A percentile compares a stretch with the other conserved stretches of the same genome.
Conservation (phyloP, 2,888 invertebrate species). For the Lottia scabra region DNA sequence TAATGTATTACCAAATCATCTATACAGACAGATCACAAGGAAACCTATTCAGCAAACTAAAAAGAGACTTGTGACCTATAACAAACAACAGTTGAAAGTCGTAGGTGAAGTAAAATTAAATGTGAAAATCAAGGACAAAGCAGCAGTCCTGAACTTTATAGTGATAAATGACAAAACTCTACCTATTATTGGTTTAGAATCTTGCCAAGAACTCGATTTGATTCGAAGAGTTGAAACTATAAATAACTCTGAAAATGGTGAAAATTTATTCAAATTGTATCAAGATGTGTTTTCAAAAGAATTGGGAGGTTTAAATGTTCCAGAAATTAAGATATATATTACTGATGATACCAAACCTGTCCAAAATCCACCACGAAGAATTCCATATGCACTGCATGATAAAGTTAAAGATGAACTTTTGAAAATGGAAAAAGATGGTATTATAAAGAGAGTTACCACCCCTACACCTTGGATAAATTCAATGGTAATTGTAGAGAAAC, state of each 20-base stretch:
- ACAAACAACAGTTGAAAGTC: background rate
- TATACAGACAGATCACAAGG: background rate
- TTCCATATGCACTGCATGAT: background rate
- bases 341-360: background rate
- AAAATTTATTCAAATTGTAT: background rate
- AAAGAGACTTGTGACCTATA: background rate
- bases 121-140: background rate
- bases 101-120: background rate
- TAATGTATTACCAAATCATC: background rate
- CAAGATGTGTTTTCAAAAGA: slow-evolving; percentile 1
- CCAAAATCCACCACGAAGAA: background rate
- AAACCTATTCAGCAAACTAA: background rate
- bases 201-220: background rate
- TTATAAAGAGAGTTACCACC: too few relatives aligned
- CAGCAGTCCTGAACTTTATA: background rate
- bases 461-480: background rate
- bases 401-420: background rate
- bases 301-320: background rate
- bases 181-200: background rate
- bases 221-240: too few relatives aligned
- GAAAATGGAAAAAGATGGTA: background rate
- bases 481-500: background rate
- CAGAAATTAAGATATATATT: background rate
- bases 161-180: background rate
- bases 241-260: background rate